Base-by-base conservation (phyloP, 2,113 vertebrate genomes). In the Octodon degus region DNA sequence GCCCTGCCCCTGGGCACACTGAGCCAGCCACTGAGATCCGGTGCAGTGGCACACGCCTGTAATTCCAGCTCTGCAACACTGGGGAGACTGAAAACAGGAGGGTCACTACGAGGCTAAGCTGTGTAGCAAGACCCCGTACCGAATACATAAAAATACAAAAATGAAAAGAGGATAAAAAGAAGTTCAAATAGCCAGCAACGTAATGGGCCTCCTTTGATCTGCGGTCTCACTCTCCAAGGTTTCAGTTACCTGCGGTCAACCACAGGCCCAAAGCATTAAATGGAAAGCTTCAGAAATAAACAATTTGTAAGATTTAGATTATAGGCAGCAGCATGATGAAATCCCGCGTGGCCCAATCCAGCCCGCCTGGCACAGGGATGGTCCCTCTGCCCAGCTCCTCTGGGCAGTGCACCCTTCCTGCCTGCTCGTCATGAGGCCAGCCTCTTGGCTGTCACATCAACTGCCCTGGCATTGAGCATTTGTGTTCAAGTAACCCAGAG, bases 281-380 rank as follows among this genome's bases (percentile, higher is more conserved):
- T 87, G 55, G 89, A 72, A 86, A 91, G 62, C 70, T 50, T 43
- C 34, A 87, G 89, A 95, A 91, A 80, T 91, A 95, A 87, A 86
- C 89, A 95, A 80, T 87, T 40, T 43, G 70, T 24, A 91, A 81
- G 83, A 27, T 74, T 87, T 70, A 72, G 70, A 25, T 55, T 62
- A 55, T 32, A 11, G 60, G 19, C 68, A 72, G 55, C 25, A 27
- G 16, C 17, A 22, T 20, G 19, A 63, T 30, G 30, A 62, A 77
- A 55, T 40, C 87, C 30, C 27, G 27, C 0, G 3, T 19, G 4
- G 25, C n/a, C 86, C 80, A n/a, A 84, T 10, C 20, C 37, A 47
- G 43, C 37, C 81, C 32, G n/a, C 7, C 50, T 55, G 67, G 14
- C 25, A 9, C 1, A 0, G 30, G 34, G 80, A 4, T 63, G 40